Base-by-base conservation (phyloP, 2,797 vertebrate species). In the Neosilurus hyrtlii region DNA sequence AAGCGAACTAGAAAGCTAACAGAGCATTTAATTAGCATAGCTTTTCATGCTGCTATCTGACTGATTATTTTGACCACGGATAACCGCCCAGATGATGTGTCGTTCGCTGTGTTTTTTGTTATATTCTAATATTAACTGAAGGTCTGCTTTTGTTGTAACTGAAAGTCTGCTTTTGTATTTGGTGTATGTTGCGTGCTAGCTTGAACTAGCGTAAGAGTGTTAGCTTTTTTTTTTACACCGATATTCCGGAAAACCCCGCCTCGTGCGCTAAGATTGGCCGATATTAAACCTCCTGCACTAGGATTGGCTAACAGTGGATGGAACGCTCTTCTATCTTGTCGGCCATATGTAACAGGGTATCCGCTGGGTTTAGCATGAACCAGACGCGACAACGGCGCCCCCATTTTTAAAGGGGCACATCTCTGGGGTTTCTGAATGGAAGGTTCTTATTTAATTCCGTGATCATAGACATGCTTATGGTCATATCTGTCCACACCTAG, bases 181-280 rank as follows among this genome's bases (percentile, higher is more conserved):
- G 20, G 30, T 68, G 37, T 57, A 37, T 43, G 11, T 62, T 1
- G 37, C 24, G 30, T 52, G 37, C 1, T 72, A 73, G 56, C 24
- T 81, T 22, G 16, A 73, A 54, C 80, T 72, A 73, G 43, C 61
- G 24, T 35, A 52, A 81, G 11, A 14, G n/a, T 81, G 22, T 56
- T 65, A 18, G 54, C 72, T 81, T 9, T 63, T 73, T 72, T 62
- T 24, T 78, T 52, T 65, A 78, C 80, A 63, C 80, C 59, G 16
- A 73, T 73, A 81, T 81, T 81, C 56, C 4, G 79, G 37, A 24
- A 81, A 26, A 51, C 12, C 16, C 80, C 68, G 70, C 80, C 80
- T 35, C 24, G 68, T 63, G 67, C 11, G 3, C 54, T 9, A 15
- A 3, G 24, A 81, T 73, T 81, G 80, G 80, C 57, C 57, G 4